phyloP scores from a whole-genome alignment of 2,113 vertebrate genomes.

The Aldabrachelys gigantea region DNA sequence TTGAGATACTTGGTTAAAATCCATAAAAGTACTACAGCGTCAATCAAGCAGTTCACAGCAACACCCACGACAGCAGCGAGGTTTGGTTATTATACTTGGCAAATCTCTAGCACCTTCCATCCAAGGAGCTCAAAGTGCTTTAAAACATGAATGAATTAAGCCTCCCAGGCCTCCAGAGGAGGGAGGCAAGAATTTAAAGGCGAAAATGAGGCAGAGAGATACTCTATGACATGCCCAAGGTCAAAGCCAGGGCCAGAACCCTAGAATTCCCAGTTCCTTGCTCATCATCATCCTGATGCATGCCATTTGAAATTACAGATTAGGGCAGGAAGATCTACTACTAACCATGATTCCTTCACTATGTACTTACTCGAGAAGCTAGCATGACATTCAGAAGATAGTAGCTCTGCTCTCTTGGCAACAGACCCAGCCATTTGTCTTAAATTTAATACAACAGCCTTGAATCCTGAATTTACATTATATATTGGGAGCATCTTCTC shows the following conservation, averaged over 20 bases:
- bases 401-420: background rate
- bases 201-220: background rate
- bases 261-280: background rate
- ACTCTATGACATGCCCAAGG: background rate
- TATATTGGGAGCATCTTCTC: background rate
- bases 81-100: background rate
- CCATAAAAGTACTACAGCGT: background rate
- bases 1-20: background rate
- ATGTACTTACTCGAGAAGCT: background rate
- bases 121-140: background rate
- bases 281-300: rapidly evolving
- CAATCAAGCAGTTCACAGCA: background rate
- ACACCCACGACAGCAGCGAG: background rate
- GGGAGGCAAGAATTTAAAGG: background rate
- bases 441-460: background rate
- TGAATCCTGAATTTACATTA: background rate
- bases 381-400: background rate
- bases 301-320: background rate
- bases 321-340: background rate
- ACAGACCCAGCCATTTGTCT: background rate
- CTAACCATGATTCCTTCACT: rapidly evolving
- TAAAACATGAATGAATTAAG: background rate
- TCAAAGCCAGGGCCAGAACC: too few relatives aligned
- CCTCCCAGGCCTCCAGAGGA: background rate
- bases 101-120: background rate